Evolutionary conservation across 2,888 invertebrate species (phyloP).

Genomic region (Caenorhabditis sp.): DNA sequence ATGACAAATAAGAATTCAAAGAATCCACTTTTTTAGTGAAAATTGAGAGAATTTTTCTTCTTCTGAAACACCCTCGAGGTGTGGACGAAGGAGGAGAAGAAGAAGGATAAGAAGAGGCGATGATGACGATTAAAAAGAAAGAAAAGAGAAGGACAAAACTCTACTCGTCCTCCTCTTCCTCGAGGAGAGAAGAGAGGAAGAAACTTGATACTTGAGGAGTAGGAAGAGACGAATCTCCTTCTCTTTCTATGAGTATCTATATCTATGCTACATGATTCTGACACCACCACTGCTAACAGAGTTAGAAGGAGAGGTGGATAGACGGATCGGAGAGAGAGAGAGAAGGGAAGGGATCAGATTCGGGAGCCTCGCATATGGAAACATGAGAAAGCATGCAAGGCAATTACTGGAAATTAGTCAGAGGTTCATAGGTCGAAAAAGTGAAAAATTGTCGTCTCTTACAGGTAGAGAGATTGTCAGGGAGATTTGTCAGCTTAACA

Average conservation of each 20-base stretch:
- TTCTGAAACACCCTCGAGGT: slow-evolving; percentile 25
- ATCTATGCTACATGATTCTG: slow-evolving; percentile 50
- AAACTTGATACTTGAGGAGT: slow-evolving; percentile 56
- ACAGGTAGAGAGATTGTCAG: too few species aligned
- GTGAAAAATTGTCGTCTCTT: too few species aligned
- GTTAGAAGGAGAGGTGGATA: not conserved
- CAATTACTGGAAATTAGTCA: too few species aligned
- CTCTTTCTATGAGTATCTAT: slow-evolving; percentile 40
- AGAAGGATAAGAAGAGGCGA: slow-evolving; percentile 9
- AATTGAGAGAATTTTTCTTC: slow-evolving; percentile 33
- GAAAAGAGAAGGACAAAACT: slow-evolving; percentile 33
- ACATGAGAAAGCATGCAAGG: not conserved
- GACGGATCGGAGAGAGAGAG: not conserved
- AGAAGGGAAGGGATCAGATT: not conserved
- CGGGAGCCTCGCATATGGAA: not conserved
- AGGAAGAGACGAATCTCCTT: slow-evolving; percentile 28
- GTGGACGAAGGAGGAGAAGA: slow-evolving; percentile 6
- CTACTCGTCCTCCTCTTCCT: not conserved
- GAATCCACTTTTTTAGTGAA: slow-evolving; percentile 17
- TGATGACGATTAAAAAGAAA: slow-evolving; percentile 23
- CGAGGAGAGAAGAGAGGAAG: slow-evolving; percentile 24
- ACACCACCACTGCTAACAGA: slow-evolving; percentile 40
- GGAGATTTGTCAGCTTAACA: too few species aligned
- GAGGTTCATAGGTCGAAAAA: too few species aligned
- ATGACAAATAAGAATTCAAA: slow-evolving; percentile 50